Evolutionary conservation across 2,888 invertebrate species (phyloP).

Genomic region (Ochropacha duplaris): DNA sequence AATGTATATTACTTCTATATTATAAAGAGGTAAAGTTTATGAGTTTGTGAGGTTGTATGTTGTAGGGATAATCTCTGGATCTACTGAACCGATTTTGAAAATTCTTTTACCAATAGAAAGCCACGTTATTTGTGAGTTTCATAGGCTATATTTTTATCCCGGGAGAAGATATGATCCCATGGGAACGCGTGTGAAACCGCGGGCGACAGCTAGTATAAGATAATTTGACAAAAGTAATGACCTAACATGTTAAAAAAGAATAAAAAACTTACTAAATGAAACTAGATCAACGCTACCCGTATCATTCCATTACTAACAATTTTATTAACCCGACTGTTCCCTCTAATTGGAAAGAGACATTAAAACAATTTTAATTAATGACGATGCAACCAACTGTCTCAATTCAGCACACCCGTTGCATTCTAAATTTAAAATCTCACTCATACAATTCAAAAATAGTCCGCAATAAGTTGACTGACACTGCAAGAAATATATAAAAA

Average conservation of each 20-base stretch:
- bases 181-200: too few relatives aligned
- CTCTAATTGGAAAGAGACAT: constrained; percentile 24
- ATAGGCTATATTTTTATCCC: too few relatives aligned
- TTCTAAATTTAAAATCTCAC: neutral
- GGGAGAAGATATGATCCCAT: too few relatives aligned
- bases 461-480: neutral
- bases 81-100: too few relatives aligned
- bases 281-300: neutral
- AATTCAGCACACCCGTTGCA: neutral
- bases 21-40: too few relatives aligned
- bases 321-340: constrained; percentile 25
- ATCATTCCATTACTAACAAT: constrained; percentile 9
- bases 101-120: too few relatives aligned
- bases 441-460: neutral
- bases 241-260: neutral
- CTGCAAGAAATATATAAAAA: neutral
- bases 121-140: too few relatives aligned
- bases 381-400: neutral
- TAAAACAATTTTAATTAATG: constrained; percentile 24
- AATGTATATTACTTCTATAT: too few relatives aligned
- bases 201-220: too few relatives aligned
- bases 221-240: too few relatives aligned
- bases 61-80: too few relatives aligned
- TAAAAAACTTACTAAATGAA: neutral
- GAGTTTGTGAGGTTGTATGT: too few relatives aligned